Evolutionary conservation across 2,113 vertebrate genomes (phyloP).

Genomic region (Hippoglossus stenolepis): DNA sequence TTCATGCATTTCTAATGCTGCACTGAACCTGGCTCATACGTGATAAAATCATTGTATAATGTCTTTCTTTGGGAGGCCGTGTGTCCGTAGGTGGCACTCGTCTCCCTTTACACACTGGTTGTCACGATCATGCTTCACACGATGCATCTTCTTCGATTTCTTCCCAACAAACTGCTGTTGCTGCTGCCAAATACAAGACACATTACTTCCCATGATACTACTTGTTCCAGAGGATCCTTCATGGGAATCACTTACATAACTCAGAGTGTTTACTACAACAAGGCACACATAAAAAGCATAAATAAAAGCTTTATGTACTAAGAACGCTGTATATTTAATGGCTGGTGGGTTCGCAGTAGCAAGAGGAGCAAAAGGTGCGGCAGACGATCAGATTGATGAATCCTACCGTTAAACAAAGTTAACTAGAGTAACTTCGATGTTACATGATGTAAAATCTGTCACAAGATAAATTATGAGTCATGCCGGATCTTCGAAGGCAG

Average conservation of each 20-base stretch:
- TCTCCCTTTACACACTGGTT: conserved; percentile 10
- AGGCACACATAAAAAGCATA: conserved; percentile 39
- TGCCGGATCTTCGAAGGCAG: conserved; percentile 5
- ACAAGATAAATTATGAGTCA: conserved; percentile 5
- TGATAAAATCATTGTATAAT: background rate
- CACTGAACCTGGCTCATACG: background rate
- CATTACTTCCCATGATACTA: conserved; percentile 51
- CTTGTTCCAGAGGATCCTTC: conserved; percentile 50
- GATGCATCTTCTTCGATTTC: conserved; percentile 24
- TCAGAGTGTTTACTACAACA: conserved; percentile 41
- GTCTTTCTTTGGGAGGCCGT: background rate
- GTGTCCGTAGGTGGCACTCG: conserved; percentile 20
- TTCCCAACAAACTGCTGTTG: conserved; percentile 40
- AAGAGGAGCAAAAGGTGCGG: background rate
- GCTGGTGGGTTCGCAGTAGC: background rate
- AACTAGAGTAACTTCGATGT: background rate
- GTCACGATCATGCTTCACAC: conserved; percentile 28
- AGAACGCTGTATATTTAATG: conserved; percentile 24
- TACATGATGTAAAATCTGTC: conserved; percentile 15
- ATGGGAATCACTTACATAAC: conserved; percentile 48
- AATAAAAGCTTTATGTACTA: conserved; percentile 42
- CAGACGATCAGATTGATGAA: background rate
- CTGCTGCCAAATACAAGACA: conserved; percentile 42
- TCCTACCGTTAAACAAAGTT: background rate
- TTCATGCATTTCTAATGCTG: background rate